Conservation (phyloP, 2,113 vertebrate genomes). For the Xyrauchen texanus region DNA sequence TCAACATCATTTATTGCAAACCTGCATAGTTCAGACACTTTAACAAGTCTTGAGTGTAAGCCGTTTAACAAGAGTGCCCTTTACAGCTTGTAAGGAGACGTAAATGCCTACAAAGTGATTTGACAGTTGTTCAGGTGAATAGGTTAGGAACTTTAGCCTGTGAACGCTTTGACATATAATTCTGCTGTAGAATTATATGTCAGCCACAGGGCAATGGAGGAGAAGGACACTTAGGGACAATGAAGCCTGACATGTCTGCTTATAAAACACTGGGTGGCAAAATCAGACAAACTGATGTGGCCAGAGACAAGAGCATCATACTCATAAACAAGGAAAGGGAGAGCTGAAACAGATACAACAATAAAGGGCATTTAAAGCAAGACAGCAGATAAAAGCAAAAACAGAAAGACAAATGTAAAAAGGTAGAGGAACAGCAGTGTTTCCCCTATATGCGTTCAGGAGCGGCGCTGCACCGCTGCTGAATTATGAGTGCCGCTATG, state of each 20-base stretch:
- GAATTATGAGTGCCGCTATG: no score
- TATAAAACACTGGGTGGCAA: slow-evolving; percentile 1
- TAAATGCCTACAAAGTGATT: slow-evolving; percentile 37
- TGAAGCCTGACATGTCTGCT: background rate
- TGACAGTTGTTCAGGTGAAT: slow-evolving; percentile 23
- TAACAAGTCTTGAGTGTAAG: slow-evolving; percentile 8
- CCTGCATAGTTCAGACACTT: background rate
- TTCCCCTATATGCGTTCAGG: no score
- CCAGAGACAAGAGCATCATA: background rate
- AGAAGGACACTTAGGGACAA: background rate
- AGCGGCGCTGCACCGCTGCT: no score
- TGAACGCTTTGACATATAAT: slow-evolving; percentile 5
- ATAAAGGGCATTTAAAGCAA: slow-evolving; percentile 25
- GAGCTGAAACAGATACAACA: background rate
- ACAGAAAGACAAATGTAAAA: no score
- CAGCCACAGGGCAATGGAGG: background rate
- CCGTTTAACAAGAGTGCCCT: slow-evolving; percentile 51
- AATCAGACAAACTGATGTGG: background rate
- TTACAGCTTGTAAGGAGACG: slow-evolving; percentile 44
- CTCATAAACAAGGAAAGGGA: background rate
- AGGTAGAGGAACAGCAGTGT: no score
- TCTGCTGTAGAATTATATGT: background rate
- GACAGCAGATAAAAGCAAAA: no score
- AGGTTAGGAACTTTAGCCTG: slow-evolving; percentile 24
- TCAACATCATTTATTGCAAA: background rate